Percentiles rank a stretch among this genome's conserved stretches.
phyloP scores from a whole-genome alignment of 1,140 invertebrate species.

The Gonioctena quinquepunctata region DNA sequence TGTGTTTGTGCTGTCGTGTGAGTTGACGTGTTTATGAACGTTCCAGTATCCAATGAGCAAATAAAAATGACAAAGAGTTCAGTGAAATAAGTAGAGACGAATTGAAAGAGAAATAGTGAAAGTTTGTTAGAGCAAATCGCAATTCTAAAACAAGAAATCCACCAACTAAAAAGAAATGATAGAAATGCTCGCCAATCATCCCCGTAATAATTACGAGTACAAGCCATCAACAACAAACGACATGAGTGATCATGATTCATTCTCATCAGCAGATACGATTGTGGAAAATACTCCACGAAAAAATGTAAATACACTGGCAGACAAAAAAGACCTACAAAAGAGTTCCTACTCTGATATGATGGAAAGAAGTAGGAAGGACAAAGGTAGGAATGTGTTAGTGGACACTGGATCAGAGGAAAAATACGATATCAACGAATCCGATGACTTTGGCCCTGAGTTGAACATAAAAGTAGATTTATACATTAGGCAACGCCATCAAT shows the following conservation, averaged over 20 bases:
- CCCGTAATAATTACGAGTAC: background rate
- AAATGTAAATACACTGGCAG: background rate
- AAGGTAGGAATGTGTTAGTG: background rate
- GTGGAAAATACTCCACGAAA: constrained; percentile 1
- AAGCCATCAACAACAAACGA: background rate
- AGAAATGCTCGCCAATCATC: background rate
- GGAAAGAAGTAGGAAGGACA: constrained; percentile 1
- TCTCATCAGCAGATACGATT: background rate
- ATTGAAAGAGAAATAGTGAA: background rate
- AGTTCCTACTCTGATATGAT: constrained; percentile 2
- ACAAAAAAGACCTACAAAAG: background rate
- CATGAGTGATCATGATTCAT: constrained; percentile 4
- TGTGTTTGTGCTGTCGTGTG: no score
- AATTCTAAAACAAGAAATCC: background rate
- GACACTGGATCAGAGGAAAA: background rate
- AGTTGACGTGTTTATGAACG: background rate
- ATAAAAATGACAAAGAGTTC: background rate
- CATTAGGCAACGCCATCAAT: background rate
- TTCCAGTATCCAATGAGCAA: background rate
- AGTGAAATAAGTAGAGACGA: background rate
- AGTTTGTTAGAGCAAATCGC: background rate
- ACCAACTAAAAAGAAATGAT: background rate
- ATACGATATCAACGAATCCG: background rate
- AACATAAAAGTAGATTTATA: background rate
- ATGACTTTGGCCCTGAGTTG: background rate